Base-by-base conservation (phyloP, 2,113 vertebrate species). In the Dromaius novaehollandiae region DNA sequence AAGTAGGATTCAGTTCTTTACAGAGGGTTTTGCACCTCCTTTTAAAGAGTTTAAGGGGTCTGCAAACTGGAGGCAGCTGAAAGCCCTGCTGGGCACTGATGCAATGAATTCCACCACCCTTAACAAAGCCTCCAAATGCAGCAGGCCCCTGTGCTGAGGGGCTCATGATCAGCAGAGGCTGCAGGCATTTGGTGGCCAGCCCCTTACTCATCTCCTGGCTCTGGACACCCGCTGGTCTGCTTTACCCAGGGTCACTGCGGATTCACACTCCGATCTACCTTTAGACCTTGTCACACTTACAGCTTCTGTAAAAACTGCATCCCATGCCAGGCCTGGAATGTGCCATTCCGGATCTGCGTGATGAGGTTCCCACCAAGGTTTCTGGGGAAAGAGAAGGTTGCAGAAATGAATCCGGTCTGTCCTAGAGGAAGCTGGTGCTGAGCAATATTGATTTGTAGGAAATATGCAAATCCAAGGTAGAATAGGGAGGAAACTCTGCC, bases 251-350 rank as follows among this genome's bases (percentile, higher is more conserved):
- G 46, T 44, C 53, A 2, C 53, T 5, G 19, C 1, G 1, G 34
- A 34, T 8, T 34, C 60, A 25, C 0, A 0, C 46, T 58, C 77
- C 21, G 5, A 58, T 30, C 28, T 28, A 5, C 58, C 58, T 61
- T 73, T 9, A 65, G 32, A 61, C 69, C 50, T 34, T 48, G 50
- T 53, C 50, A 65, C 42, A 97, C 97, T 98, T 95, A 97, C 94
- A 98, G 9, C 26, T 95, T 86, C 42, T 92, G 78, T 61, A 98
- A 90, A 94, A 98, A 97, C 81, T 84, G 92, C 95, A 97, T 89
- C 71, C 96, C 82, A 2, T 98, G 97, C 97, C 97, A 97, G 22
- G 97, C 70, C 80, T 93, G 78, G 92, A 98, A 98, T 13, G 96
- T 89, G 32, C 88, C 56, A 3, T 95, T 94, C 28, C 1, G 65